Evolutionary conservation across 2,888 invertebrate species (phyloP), one percentile per base, ranked within the genome.

Genomic region (Mactromeris polynyma): DNA sequence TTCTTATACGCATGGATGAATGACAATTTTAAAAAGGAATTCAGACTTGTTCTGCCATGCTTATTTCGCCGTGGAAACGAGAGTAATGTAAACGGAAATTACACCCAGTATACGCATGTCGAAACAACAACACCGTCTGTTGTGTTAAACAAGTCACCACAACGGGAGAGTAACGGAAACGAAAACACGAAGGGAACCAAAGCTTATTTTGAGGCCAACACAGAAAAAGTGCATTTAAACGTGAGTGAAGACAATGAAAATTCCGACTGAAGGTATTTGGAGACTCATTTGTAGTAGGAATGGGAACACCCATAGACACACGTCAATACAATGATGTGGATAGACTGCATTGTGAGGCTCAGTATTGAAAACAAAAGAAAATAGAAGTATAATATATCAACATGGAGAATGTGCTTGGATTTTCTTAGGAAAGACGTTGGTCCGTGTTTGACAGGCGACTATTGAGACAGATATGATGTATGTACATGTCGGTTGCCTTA

Each of bases 1-100:
- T 98, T 99, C 96, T 97, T 99, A 21, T 99, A 99, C 97, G 99
- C 99, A 31, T 99, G 99, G 99, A 97, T 99, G 97, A 99, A 99
- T 97, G 99, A 99, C 94, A 98, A 98, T 97, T 99, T 99, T 96
- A 97, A 98, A 81, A 98, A 98, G 96, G 98, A 98, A 96, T 98
- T 98, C 97, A 98, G 97, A 90, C 95, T 94, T 38, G 96, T 97
- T 4, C 93, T 97, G 46, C 97, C 97, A 21, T 96, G 95, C 87
- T 92, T 96, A n/a, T 96, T 96, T 87, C 91, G 93, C 21, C 87
- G 93, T 14, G 91, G 94, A 54, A 88, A 92, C 11, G 93, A 95
- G 21, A 87, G 94, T 64, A 91, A 91, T 64, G 91, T 93, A 51
- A 95, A 95, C 86, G 95, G 95, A 58, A 95, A 92, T 85, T 95